Evolutionary conservation across 2,797 vertebrate species (phyloP).

Genomic region (Chelon labrosus): DNA sequence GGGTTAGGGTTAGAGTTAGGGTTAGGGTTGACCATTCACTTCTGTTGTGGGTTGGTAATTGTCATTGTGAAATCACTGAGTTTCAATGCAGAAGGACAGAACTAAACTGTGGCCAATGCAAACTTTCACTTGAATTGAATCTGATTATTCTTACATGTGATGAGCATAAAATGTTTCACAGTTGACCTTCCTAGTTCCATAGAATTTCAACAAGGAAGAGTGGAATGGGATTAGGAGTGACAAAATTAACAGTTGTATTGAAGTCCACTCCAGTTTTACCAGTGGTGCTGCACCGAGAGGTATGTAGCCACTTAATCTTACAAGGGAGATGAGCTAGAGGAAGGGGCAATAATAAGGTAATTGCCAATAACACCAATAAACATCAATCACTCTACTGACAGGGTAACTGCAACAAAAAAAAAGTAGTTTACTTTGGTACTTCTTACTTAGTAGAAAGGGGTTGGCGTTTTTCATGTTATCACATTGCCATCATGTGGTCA

Average conservation of each 20-base stretch:
- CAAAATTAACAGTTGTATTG: constrained; percentile 74
- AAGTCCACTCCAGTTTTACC: constrained; percentile 80
- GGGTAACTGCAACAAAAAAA: constrained; percentile 33
- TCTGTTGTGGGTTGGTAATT: constrained; percentile 39
- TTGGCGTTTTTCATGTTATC: constrained; percentile 34
- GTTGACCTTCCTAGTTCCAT: constrained; percentile 16
- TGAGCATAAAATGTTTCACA: constrained; percentile 10
- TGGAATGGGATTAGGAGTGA: constrained; percentile 10
- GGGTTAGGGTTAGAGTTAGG: constrained; percentile 27
- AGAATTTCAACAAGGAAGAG: constrained; percentile 14
- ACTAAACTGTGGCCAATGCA: constrained; percentile 20
- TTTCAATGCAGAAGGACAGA: constrained; percentile 36
- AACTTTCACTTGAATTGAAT: neutral
- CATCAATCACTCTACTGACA: constrained; percentile 74
- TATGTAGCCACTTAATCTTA: constrained; percentile 81
- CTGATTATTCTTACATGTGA: neutral
- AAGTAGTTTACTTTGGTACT: neutral
- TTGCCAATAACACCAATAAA: constrained; percentile 68
- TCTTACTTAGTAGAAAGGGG: constrained; percentile 5
- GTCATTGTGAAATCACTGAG: constrained; percentile 26
- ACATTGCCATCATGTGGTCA: constrained; percentile 80
- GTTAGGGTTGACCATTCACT: constrained; percentile 30
- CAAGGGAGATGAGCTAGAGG: constrained; percentile 83
- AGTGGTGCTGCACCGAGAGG: constrained; percentile 72
- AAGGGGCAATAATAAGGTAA: constrained; percentile 82